Conservation (phyloP, 2,888 invertebrate species). For the Hanleya hanleyi region DNA sequence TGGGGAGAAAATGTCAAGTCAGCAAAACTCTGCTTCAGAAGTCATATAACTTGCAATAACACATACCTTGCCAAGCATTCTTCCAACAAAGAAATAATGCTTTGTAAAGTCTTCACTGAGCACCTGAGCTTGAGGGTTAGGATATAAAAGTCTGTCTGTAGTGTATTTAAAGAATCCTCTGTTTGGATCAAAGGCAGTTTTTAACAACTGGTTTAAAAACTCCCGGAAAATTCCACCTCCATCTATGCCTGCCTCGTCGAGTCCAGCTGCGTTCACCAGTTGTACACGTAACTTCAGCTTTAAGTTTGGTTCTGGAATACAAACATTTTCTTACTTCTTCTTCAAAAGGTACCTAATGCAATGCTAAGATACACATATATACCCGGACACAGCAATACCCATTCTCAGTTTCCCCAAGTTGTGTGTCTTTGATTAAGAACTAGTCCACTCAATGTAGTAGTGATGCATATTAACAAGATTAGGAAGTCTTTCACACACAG, state of each 20-base stretch:
- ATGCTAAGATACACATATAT: too few species aligned
- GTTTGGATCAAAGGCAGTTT: slow-evolving; percentile 96
- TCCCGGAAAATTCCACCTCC: slow-evolving; percentile 98
- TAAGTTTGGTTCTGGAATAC: slow-evolving; percentile 91
- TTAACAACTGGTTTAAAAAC: slow-evolving; percentile 93
- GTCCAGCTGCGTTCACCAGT: slow-evolving; percentile 90
- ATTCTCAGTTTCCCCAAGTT: too few species aligned
- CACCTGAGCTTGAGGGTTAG: slow-evolving; percentile 90
- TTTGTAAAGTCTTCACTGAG: slow-evolving; percentile 89
- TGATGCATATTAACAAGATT: too few species aligned
- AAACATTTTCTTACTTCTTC: too few species aligned
- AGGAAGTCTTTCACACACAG: too few species aligned
- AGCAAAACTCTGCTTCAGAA: too few species aligned
- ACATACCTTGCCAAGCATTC: slow-evolving; percentile 90
- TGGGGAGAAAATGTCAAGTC: too few species aligned
- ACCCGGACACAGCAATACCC: too few species aligned
- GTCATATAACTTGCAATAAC: too few species aligned
- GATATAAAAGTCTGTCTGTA: slow-evolving; percentile 93
- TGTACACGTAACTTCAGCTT: slow-evolving; percentile 90
- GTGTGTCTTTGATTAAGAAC: too few species aligned
- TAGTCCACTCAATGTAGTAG: too few species aligned
- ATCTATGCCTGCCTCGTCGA: slow-evolving; percentile 97
- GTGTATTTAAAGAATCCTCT: slow-evolving; percentile 93
- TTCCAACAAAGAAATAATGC: slow-evolving; percentile 95
- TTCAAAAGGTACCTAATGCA: too few species aligned